Percentiles rank a stretch among this genome's conserved stretches.
phyloP scores from a whole-genome alignment of 2,113 vertebrate genomes.

The Proteles cristata region DNA sequence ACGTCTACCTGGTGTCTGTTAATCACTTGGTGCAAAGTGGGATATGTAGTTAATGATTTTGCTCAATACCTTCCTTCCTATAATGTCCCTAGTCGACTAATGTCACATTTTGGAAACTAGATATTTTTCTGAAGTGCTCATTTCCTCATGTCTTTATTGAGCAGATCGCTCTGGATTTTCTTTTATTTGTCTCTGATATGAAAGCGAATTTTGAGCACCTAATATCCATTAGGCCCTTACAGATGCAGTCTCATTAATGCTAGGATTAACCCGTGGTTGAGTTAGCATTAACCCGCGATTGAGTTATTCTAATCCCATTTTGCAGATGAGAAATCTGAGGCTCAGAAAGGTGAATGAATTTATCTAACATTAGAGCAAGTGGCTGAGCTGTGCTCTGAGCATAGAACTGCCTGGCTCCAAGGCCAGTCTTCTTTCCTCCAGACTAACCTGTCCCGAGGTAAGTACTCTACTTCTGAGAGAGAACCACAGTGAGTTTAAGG shows the following conservation, averaged over 20 bases:
- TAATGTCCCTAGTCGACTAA: neutral
- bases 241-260: neutral
- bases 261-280: neutral
- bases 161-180: neutral
- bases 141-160: constrained; percentile 1
- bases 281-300: too few relatives aligned
- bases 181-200: neutral
- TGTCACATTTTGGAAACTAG: neutral
- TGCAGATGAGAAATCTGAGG: neutral
- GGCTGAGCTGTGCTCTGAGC: neutral
- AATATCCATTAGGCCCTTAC: neutral
- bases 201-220: neutral
- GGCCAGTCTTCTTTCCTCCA: neutral
- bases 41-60: neutral
- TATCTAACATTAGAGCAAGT: neutral
- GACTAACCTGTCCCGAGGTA: neutral
- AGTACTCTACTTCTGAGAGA: neutral
- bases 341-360: neutral
- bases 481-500: neutral
- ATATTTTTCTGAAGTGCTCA: neutral
- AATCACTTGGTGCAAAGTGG: neutral
- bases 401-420: neutral
- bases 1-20: neutral
- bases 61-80: neutral
- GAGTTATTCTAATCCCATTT: neutral